Evolutionary conservation across 2,888 invertebrate genomes (phyloP), one percentile per base, ranked within the genome.

Genomic region (Nudaria mundana): DNA sequence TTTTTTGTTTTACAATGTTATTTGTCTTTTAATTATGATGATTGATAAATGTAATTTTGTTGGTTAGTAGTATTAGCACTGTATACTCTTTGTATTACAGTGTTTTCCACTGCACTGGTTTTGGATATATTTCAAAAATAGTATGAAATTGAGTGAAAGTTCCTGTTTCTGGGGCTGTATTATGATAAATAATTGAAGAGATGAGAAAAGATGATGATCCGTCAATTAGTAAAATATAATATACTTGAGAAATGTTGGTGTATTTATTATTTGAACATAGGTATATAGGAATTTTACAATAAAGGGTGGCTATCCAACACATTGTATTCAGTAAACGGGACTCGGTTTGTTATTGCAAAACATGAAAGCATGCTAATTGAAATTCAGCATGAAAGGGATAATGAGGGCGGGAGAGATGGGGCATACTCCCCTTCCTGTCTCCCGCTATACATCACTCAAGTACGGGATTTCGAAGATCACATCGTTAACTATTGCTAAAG

Each of bases 341-440:
- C 49, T 61, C 61, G 63, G 72, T 73, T 73, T 83, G 84, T 78
- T 81, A 82, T 84, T 80, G 79, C 83, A 74, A 76, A 84, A 81
- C 79, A 84, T 65, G 78, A 81, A 78, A 81, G 77, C 85, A 77
- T 78, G 75, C 82, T 85, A 81, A 83, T 89, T 89, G 74, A 88
- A 86, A 89, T 89, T 85, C 89, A 89, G 77, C 81, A 89, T 80
- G 80, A 73, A 86, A 87, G 86, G 89, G 89, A 88, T 89, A 88
- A 89, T 87, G 72, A 87, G 81, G 79, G 76, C 63, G 74, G 33
- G 68, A 20, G 41, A 44, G 23, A 10, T 14, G 48, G 43, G 37
- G 34, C 43, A 39, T 37, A 40, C 61, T 55, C 66, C 59, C 52
- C 54, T 60, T 47, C 54, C 49, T 49, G 43, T 39, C 57, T 56